Conservation (phyloP, 92 coral and sea anemone species). For the Epizoanthus fatuus region DNA sequence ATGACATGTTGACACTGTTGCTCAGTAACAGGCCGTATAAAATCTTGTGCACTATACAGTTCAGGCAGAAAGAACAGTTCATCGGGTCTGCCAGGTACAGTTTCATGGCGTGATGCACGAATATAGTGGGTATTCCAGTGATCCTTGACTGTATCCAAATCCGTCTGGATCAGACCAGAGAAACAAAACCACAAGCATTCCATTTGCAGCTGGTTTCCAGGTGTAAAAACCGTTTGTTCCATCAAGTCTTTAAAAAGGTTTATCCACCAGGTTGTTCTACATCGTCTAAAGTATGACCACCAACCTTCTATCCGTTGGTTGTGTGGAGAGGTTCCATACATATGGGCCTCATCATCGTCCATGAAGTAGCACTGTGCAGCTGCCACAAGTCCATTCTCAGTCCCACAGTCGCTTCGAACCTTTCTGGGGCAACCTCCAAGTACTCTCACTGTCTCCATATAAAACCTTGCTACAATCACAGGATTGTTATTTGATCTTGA, state of each 20-base stretch:
- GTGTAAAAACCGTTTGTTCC: conserved; percentile 46
- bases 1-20: conserved; percentile 47
- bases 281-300: conserved; percentile 31
- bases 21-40: conserved; percentile 48
- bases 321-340: conserved; percentile 10
- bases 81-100: conserved; percentile 51
- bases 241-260: conserved; percentile 61
- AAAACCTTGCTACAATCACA: neutral
- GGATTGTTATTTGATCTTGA: conserved; percentile 21
- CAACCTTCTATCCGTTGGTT: neutral
- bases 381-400: conserved; percentile 36
- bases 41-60: conserved; percentile 50
- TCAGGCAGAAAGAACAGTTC: conserved; percentile 38
- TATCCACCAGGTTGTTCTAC: conserved; percentile 52
- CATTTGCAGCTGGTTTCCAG: conserved; percentile 46
- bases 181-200: conserved; percentile 19
- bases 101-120: conserved; percentile 50
- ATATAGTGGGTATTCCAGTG: conserved; percentile 61
- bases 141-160: conserved; percentile 45
- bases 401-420: conserved; percentile 32
- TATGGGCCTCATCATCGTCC: neutral
- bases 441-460: conserved; percentile 5
- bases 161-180: conserved; percentile 44
- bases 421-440: conserved; percentile 22
- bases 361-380: conserved; percentile 21